These are phyloP conservation scores for Syrista parreyssii DNA, from an alignment of 2,888 invertebrate species.

Conservation along the genomic window DNA sequence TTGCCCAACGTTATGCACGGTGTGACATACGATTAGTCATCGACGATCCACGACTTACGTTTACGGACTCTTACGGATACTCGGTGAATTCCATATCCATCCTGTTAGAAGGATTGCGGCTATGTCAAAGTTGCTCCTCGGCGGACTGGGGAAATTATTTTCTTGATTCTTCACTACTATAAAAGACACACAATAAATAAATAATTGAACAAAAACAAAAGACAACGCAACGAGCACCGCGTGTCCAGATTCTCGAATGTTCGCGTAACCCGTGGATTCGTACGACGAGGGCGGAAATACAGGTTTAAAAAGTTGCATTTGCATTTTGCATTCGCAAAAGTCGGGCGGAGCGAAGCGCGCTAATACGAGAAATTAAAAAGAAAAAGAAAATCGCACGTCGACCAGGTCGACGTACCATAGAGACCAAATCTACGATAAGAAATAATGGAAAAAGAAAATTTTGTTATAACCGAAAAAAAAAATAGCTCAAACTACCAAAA, in stretches of 20 bases:
- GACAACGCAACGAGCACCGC: neutral
- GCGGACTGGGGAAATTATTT: neutral
- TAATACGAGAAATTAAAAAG: neutral
- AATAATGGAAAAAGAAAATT: too few species aligned
- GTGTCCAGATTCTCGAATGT: neutral
- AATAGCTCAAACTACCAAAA: too few species aligned
- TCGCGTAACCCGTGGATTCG: neutral
- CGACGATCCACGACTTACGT: neutral
- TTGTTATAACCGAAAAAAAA: too few species aligned
- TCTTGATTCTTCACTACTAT: too few species aligned
- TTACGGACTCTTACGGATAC: neutral
- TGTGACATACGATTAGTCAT: neutral
- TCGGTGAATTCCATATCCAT: neutral
- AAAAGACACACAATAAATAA: too few species aligned
- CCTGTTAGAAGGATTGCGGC: neutral
- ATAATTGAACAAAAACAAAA: neutral
- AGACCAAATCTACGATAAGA: too few species aligned
- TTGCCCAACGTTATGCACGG: neutral
- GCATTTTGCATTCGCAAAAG: neutral
- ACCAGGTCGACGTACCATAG: too few species aligned
- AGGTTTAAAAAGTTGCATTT: neutral
- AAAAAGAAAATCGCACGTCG: neutral
- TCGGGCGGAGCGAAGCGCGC: neutral
- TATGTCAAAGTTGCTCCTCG: neutral
- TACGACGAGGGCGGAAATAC: neutral